Evolutionary conservation across 2,888 invertebrate species (phyloP), one percentile per base, ranked within the genome.

Genomic region (Trilocha varians): DNA sequence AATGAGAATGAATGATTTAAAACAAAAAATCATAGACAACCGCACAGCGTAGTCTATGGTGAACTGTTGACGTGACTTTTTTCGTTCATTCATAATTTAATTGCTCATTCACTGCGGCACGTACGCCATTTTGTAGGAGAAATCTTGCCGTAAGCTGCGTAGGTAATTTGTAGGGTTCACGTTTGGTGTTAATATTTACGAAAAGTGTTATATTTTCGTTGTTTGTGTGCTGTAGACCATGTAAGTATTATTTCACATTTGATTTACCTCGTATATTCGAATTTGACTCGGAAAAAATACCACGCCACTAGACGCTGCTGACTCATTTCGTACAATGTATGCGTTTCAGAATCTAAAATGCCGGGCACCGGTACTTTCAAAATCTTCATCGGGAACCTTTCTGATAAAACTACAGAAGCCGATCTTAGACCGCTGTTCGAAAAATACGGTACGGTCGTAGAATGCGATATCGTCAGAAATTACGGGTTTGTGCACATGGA

Each of bases 401-500:
- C 95, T 86, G 96, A 96, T 87, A 94, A 94, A 84, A 95, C 96
- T 49, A 91, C 93, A 65, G 91, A 93, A 87, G 89, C 91, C 78
- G 91, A 93, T 88, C 89, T 98, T 87, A 92, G 94, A 87, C 92
- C 95, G 82, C 88, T 98, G 60, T 99, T 99, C 88, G 96, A 96
- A 87, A 96, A 96, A 76, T 97, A 94, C 92, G 98, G 98, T 78
- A 93, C 93, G 86, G 98, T 99, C 70, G 93, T 96, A 72, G 98
- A 99, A 88, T 98, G 97, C 88, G 98, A 98, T 88, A 95, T 99
- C 73, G 94, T 98, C 67, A 96, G 97, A 88, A 98, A 98, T 88
- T 98, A 96, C 91, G 98, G 98, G 65, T 98, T 98, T 89, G 97
- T 99, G 83, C 97, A 97, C 87, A 97, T 96, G 96, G 95, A 95